Evolutionary conservation across 2,888 invertebrate species (phyloP).

Genomic region (Alsophila aescularia): DNA sequence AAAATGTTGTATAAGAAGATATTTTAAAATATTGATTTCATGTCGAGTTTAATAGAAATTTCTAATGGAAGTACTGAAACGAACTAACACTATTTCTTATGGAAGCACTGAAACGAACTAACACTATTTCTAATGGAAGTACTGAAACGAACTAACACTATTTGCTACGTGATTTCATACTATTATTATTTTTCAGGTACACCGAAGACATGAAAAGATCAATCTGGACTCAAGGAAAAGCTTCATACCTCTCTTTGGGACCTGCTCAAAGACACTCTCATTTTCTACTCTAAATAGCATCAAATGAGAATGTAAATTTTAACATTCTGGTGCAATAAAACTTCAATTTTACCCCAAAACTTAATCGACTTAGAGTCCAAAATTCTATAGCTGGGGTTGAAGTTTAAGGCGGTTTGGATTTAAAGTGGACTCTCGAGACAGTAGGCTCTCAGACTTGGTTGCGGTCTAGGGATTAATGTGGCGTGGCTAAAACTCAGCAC

Average conservation of each 20-base stretch:
- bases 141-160: no score
- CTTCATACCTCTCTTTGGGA: conserved; percentile 44
- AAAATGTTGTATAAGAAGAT: no score
- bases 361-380: not conserved
- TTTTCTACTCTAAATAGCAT: conserved; percentile 56
- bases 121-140: no score
- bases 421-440: conserved; percentile 64
- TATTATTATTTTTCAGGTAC: not conserved
- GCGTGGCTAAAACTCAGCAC: conserved; percentile 72
- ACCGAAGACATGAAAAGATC: not conserved
- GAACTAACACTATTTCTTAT: no score
- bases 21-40: no score
- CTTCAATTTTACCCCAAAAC: conserved; percentile 3
- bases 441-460: conserved; percentile 66
- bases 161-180: not conserved
- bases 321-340: conserved; percentile 27
- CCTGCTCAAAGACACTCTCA: conserved; percentile 55
- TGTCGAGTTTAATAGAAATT: no score
- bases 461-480: conserved; percentile 79
- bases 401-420: conserved; percentile 36
- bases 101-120: no score
- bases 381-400: not conserved
- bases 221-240: not conserved
- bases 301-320: conserved; percentile 52
- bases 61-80: no score